These are phyloP conservation scores for Drosophila diplacantha DNA, from an alignment of 2,888 invertebrate genomes.

Conservation along the genomic window DNA sequence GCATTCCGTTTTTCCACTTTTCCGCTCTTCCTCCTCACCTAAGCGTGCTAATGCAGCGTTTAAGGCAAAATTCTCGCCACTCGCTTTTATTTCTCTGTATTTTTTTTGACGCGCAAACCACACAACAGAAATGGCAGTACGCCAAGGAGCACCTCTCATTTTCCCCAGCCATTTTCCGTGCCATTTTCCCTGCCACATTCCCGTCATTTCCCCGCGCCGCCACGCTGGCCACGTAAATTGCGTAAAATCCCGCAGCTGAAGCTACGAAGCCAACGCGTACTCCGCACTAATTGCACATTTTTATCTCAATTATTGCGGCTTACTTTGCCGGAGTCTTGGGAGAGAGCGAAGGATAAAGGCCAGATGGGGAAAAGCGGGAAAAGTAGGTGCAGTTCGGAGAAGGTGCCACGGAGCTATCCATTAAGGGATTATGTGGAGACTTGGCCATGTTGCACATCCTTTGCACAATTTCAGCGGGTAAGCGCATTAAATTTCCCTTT, in stretches of 20 bases:
- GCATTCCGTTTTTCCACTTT: constrained; percentile 19
- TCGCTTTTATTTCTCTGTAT: constrained; percentile 2
- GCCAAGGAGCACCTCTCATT: constrained; percentile 29
- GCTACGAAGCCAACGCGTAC: constrained; percentile 38
- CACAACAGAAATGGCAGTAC: constrained; percentile 41
- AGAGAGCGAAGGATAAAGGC: neutral
- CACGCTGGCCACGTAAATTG: constrained; percentile 53
- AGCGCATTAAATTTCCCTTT: constrained; percentile 22
- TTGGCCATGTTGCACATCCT: constrained; percentile 17
- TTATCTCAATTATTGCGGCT: constrained; percentile 68
- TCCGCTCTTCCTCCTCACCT: constrained; percentile 22
- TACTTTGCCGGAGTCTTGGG: constrained; percentile 39
- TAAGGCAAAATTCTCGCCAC: constrained; percentile 33
- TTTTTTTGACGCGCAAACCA: constrained; percentile 32
- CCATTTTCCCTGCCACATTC: constrained; percentile 6
- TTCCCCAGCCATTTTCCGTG: constrained; percentile 14
- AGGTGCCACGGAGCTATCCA: constrained; percentile 8
- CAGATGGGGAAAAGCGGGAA: neutral
- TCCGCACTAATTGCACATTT: constrained; percentile 65
- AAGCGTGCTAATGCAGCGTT: constrained; percentile 42
- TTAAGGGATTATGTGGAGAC: constrained; percentile 39
- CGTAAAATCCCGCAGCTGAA: constrained; percentile 50
- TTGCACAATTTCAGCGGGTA: constrained; percentile 17
- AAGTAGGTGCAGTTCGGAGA: neutral
- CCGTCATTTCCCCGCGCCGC: constrained; percentile 15